phyloP scores from a whole-genome alignment of 2,888 invertebrate genomes.

The Andricus quercusramuli region DNA sequence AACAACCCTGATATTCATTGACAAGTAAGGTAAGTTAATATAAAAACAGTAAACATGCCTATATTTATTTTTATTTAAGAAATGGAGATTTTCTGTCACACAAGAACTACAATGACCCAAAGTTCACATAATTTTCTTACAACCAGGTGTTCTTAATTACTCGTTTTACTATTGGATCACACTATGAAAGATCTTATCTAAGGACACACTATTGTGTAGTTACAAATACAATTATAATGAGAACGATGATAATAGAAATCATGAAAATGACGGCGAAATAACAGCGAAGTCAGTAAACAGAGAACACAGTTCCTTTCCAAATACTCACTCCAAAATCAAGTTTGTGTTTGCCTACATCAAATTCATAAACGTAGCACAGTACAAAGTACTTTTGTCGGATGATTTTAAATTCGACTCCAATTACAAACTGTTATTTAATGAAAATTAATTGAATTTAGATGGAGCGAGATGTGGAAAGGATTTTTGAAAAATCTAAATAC shows the following conservation, averaged over 20 bases:
- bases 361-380: neutral
- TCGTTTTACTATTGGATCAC: slow-evolving; percentile 12
- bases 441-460: neutral
- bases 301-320: neutral
- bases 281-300: neutral
- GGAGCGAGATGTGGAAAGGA: slow-evolving; percentile 2
- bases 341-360: neutral
- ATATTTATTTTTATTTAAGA: slow-evolving; percentile 33
- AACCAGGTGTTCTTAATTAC: slow-evolving; percentile 19
- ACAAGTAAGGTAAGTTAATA: neutral
- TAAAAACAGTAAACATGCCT: neutral
- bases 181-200: slow-evolving; percentile 14
- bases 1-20: neutral
- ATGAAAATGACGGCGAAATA: slow-evolving; percentile 11
- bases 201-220: slow-evolving; percentile 31
- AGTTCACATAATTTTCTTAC: slow-evolving; percentile 19
- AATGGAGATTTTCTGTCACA: slow-evolving; percentile 18
- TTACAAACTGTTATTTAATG: neutral
- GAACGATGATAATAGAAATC: slow-evolving; percentile 9
- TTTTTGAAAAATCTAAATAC: neutral
- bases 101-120: slow-evolving; percentile 22
- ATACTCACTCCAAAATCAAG: slow-evolving; percentile 6
- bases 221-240: slow-evolving; percentile 32
- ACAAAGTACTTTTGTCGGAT: neutral
- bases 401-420: neutral